Base-by-base conservation (phyloP, 2,888 invertebrate species). In the Cryptus viduatorius region DNA sequence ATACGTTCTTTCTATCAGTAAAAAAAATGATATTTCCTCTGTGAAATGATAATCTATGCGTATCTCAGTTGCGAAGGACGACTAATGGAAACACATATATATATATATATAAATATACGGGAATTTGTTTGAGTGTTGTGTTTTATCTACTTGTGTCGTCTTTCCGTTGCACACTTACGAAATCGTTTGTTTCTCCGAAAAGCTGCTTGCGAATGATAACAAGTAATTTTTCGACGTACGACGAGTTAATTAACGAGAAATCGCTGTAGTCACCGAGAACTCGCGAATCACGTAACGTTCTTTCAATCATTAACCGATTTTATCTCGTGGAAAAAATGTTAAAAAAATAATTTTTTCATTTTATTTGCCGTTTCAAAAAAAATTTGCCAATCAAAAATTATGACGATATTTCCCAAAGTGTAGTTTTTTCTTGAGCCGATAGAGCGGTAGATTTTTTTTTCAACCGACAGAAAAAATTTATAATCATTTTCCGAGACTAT, bases 161-260 rank as follows among this genome's bases (percentile, higher is more conserved):
- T 90, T 91, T 87, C 89, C 88, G 89, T 91, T 90, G 89, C 87
- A 90, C 90, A 93, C 93, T 93, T 93, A 93, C 93, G 93, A 93
- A 93, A 93, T 92, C 93, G 91, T 91, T 93, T 93, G 92, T 90
- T 90, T 93, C 93, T 93, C 93, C 93, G 91, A 92, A 92, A 93
- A 90, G 93, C 93, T 93, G 93, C 93, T 93, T 93, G 93, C 89
- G 90, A 91, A 92, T 88, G 92, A 89, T 89, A 86, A 90, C 86
- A 88, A 85, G 87, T 75, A 87, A 80, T 79, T 37, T 37, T 37
- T 81, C 80, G 82, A 79, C 82, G 76, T 79, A 79, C 73, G 72
- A 76, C 50, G 79, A 81, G 77, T 53, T 29, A 76, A 24, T 76
- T 73, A 76, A 16, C 53, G 69, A 76, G 14, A 68, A 61, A 53